A percentile compares a stretch with the other conserved stretches of the same genome.
phyloP scores from a whole-genome alignment of 2,888 invertebrate genomes.

The Heteromyza rotundicornis region DNA sequence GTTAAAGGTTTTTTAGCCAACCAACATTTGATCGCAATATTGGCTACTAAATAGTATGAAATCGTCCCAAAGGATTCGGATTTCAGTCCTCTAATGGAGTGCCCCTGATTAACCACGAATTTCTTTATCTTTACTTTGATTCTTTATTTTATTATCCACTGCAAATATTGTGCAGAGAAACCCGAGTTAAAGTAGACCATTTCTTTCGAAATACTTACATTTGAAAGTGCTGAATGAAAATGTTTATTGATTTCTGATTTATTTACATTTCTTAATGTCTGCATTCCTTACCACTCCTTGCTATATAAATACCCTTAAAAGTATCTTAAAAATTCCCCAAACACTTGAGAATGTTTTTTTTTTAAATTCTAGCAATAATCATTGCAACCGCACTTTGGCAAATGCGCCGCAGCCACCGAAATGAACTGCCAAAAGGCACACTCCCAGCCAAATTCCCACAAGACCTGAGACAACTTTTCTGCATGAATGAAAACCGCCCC shows the following conservation, averaged over 20 bases:
- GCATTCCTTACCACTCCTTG: background rate
- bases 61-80: no score
- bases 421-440: background rate
- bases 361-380: background rate
- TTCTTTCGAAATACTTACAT: no score
- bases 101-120: no score
- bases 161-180: no score
- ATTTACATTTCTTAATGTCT: background rate
- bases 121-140: no score
- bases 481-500: constrained; percentile 6
- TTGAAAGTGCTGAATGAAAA: no score
- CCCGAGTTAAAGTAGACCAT: no score
- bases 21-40: no score
- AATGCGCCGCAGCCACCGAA: background rate
- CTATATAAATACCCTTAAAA: background rate
- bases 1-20: no score
- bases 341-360: background rate
- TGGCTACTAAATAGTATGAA: no score
- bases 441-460: background rate
- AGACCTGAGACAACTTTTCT: constrained; percentile 1
- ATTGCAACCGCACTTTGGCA: background rate
- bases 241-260: background rate
- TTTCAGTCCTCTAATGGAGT: no score
- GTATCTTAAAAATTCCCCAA: background rate
- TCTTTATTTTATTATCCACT: no score